These are phyloP conservation scores for Micropterix aruncella DNA, from an alignment of 2,888 invertebrate genomes.

Conservation along the genomic window DNA sequence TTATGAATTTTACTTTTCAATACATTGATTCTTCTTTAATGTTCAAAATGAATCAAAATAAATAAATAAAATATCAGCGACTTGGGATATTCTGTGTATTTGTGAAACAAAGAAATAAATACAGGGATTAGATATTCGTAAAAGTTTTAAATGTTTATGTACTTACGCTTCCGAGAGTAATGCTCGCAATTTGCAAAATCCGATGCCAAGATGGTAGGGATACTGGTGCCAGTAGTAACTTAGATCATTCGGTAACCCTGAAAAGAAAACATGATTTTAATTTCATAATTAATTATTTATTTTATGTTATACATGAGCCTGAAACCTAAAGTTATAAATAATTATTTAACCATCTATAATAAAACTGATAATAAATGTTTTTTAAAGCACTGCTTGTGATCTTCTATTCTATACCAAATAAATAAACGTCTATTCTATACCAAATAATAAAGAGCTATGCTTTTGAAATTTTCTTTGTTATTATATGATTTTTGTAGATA, in stretches of 20 bases:
- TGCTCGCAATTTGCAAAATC: constrained; percentile 69
- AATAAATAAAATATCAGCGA: not conserved
- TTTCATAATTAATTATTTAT: not conserved
- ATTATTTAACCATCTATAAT: no score
- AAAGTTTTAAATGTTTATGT: no score
- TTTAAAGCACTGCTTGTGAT: not conserved
- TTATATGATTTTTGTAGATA: no score
- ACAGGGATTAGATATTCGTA: constrained; percentile 1
- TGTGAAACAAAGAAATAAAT: not conserved
- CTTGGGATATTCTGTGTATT: not conserved
- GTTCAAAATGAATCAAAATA: not conserved
- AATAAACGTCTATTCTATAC: no score
- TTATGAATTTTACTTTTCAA: no score
- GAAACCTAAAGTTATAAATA: not conserved
- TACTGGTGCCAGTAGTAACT: constrained; percentile 80
- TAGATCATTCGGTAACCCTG: constrained; percentile 78
- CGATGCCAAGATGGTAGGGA: constrained; percentile 68
- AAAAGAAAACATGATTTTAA: constrained; percentile 16
- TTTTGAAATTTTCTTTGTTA: no score
- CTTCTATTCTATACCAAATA: no score
- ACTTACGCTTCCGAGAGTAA: constrained; percentile 79
- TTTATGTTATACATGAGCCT: not conserved
- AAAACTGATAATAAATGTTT: no score
- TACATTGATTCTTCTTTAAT: constrained; percentile 4
- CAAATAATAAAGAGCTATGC: no score